Evolutionary conservation across 2,888 invertebrate genomes (phyloP).

Genomic region (Drosophila birchii): DNA sequence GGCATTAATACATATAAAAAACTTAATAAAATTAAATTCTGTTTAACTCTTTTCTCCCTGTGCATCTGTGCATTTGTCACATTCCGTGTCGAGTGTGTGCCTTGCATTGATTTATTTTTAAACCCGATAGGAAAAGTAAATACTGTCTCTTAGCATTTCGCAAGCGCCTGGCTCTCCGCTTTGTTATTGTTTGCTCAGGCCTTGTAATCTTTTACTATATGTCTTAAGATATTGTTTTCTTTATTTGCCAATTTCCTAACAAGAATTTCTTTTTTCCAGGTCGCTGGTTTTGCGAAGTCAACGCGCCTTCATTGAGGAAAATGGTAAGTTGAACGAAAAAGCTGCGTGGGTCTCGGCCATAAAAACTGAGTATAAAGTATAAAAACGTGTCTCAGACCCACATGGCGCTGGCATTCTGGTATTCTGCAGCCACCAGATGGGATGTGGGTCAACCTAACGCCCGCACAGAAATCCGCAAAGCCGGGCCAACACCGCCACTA

Average conservation of each 20-base stretch:
- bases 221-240: constrained; percentile 22
- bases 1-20: not conserved
- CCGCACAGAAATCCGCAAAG: constrained; percentile 57
- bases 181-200: constrained; percentile 15
- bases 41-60: not conserved
- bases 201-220: constrained; percentile 16
- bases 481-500: constrained; percentile 31
- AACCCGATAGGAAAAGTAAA: constrained; percentile 65
- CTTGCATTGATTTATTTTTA: constrained; percentile 75
- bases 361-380: constrained; percentile 33
- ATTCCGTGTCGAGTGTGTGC: constrained; percentile 24
- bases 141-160: constrained; percentile 37
- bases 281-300: constrained; percentile 84
- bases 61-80: constrained; percentile 33
- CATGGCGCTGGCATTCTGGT: constrained; percentile 54
- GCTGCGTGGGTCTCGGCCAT: constrained; percentile 57
- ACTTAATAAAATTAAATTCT: not conserved
- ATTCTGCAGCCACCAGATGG: constrained; percentile 34
- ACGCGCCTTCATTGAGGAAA: constrained; percentile 83
- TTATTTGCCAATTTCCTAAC: constrained; percentile 41
- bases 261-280: constrained; percentile 72
- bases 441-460: constrained; percentile 77
- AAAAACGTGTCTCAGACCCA: constrained; percentile 60
- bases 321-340: constrained; percentile 78
- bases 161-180: constrained; percentile 19